These are phyloP conservation scores for Entelurus aequoreus DNA, from an alignment of 2,113 vertebrate species.

Conservation along the genomic window DNA sequence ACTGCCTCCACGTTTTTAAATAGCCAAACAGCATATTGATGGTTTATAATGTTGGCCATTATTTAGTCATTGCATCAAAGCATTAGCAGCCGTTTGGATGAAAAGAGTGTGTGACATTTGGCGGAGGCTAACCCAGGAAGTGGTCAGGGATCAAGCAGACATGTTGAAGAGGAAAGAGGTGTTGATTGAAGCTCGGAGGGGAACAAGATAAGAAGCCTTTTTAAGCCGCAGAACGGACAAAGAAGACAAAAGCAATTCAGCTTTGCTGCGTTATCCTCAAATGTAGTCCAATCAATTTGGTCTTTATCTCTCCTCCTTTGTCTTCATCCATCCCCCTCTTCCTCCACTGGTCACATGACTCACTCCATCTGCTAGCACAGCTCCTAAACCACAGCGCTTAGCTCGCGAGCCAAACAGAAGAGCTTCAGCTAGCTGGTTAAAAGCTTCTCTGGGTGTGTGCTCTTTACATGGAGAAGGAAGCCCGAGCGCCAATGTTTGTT, in stretches of 20 bases:
- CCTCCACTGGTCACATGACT: constrained; percentile 37
- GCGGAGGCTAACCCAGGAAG: no score
- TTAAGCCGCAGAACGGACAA: constrained; percentile 18
- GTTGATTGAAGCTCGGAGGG: constrained; percentile 28
- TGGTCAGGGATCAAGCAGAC: not conserved
- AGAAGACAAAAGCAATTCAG: constrained; percentile 34
- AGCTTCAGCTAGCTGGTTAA: constrained; percentile 58
- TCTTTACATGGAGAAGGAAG: no score
- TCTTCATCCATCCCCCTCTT: constrained; percentile 38
- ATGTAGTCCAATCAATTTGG: constrained; percentile 35
- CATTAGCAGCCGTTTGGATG: no score
- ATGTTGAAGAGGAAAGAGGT: not conserved
- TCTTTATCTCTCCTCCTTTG: constrained; percentile 20
- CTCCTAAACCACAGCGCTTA: constrained; percentile 51
- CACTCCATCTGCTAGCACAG: constrained; percentile 49
- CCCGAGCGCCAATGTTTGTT: no score
- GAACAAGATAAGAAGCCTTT: constrained; percentile 27
- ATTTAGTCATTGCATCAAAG: no score
- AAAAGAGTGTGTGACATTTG: no score
- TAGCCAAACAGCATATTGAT: no score
- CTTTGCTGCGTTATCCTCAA: constrained; percentile 23
- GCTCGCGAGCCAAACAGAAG: not conserved
- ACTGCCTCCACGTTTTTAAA: no score
- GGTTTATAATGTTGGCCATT: no score
- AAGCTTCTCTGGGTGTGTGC: constrained; percentile 6